A percentile compares a stretch with the other conserved stretches of the same genome.
Conservation (phyloP, 1,140 invertebrate species). For the Trialeurodes vaporariorum region DNA sequence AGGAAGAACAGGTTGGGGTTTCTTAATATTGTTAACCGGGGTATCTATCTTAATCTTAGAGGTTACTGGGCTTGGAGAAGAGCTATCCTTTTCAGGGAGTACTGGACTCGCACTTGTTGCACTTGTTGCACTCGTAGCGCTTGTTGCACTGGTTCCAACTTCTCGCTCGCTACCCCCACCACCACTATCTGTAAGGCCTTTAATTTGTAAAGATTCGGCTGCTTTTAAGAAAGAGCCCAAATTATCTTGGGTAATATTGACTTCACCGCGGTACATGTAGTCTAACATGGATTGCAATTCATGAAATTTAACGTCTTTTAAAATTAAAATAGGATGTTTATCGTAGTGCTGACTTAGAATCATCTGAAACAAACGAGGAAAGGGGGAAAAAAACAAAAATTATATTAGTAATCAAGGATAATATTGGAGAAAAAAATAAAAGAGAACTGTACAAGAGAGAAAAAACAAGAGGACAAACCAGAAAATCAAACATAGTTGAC, state of each 20-base stretch:
- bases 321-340: constrained; percentile 81
- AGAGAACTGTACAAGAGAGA: too few species aligned
- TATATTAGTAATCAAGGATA: too few species aligned
- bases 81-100: constrained; percentile 12
- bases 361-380: constrained; percentile 47
- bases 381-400: constrained; percentile 10
- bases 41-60: constrained; percentile 5
- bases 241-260: constrained; percentile 85
- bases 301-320: constrained; percentile 83
- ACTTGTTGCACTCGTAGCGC: constrained; percentile 7
- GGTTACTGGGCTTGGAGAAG: constrained; percentile 6
- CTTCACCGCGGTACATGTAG: constrained; percentile 89
- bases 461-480: too few species aligned
- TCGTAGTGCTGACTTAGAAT: constrained; percentile 74
- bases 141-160: constrained; percentile 7
- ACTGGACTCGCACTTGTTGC: constrained; percentile 11
- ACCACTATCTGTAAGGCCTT: constrained; percentile 70
- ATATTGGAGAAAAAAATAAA: too few species aligned
- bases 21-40: not conserved
- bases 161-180: constrained; percentile 17
- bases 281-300: constrained; percentile 85
- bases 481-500: too few species aligned
- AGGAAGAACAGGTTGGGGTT: constrained; percentile 8
- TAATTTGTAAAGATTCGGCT: constrained; percentile 81
- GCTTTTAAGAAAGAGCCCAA: constrained; percentile 78